These are phyloP conservation scores for Cosmorhoe ocellata DNA, from an alignment of 2,888 invertebrate genomes.

Conservation along the genomic window DNA sequence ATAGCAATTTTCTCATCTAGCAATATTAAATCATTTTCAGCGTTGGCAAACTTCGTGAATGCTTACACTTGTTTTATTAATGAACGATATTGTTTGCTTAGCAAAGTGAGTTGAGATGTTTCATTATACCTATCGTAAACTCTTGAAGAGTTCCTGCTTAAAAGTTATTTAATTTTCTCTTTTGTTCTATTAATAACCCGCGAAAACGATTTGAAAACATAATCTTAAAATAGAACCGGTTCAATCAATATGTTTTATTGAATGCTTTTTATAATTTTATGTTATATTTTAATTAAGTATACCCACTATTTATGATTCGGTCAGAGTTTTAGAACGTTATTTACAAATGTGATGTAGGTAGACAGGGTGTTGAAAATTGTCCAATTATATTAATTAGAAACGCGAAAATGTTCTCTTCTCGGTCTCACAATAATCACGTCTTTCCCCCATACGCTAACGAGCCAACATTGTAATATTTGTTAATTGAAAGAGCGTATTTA, in stretches of 20 bases:
- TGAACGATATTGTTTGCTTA: conserved; percentile 21
- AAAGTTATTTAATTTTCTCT: conserved; percentile 24
- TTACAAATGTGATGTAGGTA: too few species aligned
- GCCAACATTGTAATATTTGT: background rate
- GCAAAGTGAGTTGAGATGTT: conserved; percentile 15
- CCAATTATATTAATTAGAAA: too few species aligned
- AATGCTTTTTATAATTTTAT: too few species aligned
- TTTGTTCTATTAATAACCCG: background rate
- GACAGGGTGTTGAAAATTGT: too few species aligned
- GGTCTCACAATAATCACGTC: background rate
- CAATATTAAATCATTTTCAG: conserved; percentile 13
- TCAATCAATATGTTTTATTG: too few species aligned
- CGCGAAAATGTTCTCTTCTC: background rate
- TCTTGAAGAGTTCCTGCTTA: conserved; percentile 15
- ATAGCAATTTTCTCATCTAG: conserved; percentile 9
- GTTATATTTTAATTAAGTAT: too few species aligned
- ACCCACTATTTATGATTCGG: too few species aligned
- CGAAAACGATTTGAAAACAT: background rate
- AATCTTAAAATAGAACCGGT: too few species aligned
- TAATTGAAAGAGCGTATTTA: too few species aligned
- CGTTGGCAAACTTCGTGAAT: conserved; percentile 14
- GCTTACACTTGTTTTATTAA: conserved; percentile 25
- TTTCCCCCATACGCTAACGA: background rate
- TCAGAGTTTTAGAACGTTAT: too few species aligned
- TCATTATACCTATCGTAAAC: conserved; percentile 29